Evolutionary conservation across 2,888 invertebrate genomes (phyloP).

Genomic region (Heliconius ismenius): DNA sequence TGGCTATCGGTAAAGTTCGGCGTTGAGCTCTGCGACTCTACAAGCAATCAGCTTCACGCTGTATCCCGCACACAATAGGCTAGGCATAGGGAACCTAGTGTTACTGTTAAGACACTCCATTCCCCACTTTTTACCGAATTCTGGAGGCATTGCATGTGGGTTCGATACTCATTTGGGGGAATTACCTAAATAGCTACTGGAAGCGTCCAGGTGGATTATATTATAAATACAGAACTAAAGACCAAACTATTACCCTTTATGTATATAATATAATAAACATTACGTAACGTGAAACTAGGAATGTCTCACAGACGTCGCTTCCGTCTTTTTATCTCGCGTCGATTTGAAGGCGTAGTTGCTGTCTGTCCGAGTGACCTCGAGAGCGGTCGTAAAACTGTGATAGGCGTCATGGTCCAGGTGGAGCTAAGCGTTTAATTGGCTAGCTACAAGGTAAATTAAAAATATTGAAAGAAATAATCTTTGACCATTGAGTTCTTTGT

Average conservation of each 20-base stretch:
- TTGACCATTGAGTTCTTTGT: not conserved
- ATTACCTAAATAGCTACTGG: too few relatives aligned
- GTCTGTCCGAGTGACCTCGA: conserved; percentile 61
- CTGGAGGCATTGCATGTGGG: not conserved
- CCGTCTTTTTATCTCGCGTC: conserved; percentile 46
- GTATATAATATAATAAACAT: not conserved
- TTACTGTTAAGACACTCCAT: not conserved
- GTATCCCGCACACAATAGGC: too few relatives aligned
- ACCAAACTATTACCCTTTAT: not conserved
- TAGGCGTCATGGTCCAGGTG: conserved; percentile 12
- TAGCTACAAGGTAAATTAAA: not conserved
- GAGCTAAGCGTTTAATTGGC: not conserved
- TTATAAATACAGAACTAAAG: not conserved
- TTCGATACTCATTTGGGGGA: too few relatives aligned
- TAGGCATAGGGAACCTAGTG: too few relatives aligned
- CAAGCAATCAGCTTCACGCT: not conserved
- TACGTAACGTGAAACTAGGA: conserved; percentile 24
- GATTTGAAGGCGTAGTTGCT: conserved; percentile 51
- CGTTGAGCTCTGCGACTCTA: not conserved
- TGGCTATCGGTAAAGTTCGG: too few relatives aligned
- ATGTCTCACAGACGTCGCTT: conserved; percentile 44
- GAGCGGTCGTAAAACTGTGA: conserved; percentile 62
- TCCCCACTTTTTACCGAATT: not conserved
- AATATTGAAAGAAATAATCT: not conserved
- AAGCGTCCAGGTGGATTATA: not conserved